These are phyloP conservation scores for Noctua comes DNA, from an alignment of 2,888 invertebrate species.

Conservation along the genomic window DNA sequence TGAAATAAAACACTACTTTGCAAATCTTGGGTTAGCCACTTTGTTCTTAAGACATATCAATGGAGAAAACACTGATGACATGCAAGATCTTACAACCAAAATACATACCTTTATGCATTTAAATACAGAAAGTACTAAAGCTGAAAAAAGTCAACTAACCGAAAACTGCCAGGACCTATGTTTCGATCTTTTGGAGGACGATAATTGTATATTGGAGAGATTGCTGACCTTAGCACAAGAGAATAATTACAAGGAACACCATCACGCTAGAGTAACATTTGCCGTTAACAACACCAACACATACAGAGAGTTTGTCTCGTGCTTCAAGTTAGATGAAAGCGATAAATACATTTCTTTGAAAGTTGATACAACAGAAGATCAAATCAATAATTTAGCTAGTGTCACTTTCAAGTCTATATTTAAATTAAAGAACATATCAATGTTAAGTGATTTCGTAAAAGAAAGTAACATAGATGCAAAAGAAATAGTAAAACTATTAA, in stretches of 20 bases:
- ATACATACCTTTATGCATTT: constrained; percentile 70
- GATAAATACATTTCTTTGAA: constrained; percentile 75
- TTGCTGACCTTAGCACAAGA: constrained; percentile 91
- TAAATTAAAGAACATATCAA: constrained; percentile 76
- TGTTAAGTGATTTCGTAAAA: constrained; percentile 75
- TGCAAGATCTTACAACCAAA: constrained; percentile 75
- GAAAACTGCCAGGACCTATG: constrained; percentile 55
- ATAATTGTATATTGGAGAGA: constrained; percentile 92
- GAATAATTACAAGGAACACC: constrained; percentile 82
- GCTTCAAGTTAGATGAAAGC: constrained; percentile 87
- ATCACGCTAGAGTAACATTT: constrained; percentile 90
- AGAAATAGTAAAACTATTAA: constrained; percentile 93
- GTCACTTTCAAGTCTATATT: constrained; percentile 87
- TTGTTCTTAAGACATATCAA: constrained; percentile 82
- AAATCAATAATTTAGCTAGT: constrained; percentile 79
- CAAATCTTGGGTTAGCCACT: constrained; percentile 79
- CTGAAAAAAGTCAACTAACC: constrained; percentile 20
- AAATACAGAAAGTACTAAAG: constrained; percentile 65
- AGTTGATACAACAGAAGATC: constrained; percentile 77
- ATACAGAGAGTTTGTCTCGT: constrained; percentile 89
- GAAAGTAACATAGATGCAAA: constrained; percentile 86
- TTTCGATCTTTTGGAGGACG: constrained; percentile 88
- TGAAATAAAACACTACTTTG: constrained; percentile 79
- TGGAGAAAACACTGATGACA: constrained; percentile 79
- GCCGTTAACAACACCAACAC: constrained; percentile 86